These are phyloP conservation scores for Drosophila arawakana DNA, from an alignment of 1,140 invertebrate genomes.

Conservation along the genomic window DNA sequence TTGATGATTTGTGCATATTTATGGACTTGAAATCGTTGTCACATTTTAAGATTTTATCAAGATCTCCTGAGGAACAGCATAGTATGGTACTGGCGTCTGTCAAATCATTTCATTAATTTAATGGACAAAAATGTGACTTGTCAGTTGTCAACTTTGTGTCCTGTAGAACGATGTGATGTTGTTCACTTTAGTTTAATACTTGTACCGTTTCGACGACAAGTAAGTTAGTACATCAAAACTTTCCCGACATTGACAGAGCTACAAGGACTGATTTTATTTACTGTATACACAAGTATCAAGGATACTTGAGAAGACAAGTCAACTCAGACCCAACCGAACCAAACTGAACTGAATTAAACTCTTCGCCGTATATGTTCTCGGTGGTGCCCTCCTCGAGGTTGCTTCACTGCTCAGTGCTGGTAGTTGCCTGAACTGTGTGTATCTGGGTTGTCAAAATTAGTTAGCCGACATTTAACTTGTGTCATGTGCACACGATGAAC, in stretches of 20 bases:
- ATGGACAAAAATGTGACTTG: slow-evolving; percentile 78
- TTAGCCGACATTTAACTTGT: slow-evolving; percentile 77
- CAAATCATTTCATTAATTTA: slow-evolving; percentile 79
- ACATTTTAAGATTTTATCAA: slow-evolving; percentile 59
- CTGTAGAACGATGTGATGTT: slow-evolving; percentile 12
- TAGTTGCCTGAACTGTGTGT: slow-evolving; percentile 40
- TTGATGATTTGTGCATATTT: slow-evolving; percentile 76
- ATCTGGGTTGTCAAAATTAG: slow-evolving; percentile 67
- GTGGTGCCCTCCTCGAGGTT: neutral
- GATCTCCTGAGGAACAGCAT: slow-evolving; percentile 31
- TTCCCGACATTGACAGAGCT: slow-evolving; percentile 53
- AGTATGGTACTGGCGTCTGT: slow-evolving; percentile 27
- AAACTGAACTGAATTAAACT: slow-evolving; percentile 20
- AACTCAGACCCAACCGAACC: neutral
- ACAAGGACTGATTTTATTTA: slow-evolving; percentile 75
- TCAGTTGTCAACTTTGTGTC: slow-evolving; percentile 77
- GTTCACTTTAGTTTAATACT: slow-evolving; percentile 73
- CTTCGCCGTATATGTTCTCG: slow-evolving; percentile 11
- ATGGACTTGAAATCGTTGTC: slow-evolving; percentile 58
- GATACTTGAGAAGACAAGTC: slow-evolving; percentile 35
- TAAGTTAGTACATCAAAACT: slow-evolving; percentile 69
- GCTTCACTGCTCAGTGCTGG: neutral
- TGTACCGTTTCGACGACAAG: slow-evolving; percentile 34
- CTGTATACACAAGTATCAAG: slow-evolving; percentile 37
- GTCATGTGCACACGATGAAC: slow-evolving; percentile 58